phyloP scores from a whole-genome alignment of 2,888 invertebrate genomes.

The Girardia tigrina region DNA sequence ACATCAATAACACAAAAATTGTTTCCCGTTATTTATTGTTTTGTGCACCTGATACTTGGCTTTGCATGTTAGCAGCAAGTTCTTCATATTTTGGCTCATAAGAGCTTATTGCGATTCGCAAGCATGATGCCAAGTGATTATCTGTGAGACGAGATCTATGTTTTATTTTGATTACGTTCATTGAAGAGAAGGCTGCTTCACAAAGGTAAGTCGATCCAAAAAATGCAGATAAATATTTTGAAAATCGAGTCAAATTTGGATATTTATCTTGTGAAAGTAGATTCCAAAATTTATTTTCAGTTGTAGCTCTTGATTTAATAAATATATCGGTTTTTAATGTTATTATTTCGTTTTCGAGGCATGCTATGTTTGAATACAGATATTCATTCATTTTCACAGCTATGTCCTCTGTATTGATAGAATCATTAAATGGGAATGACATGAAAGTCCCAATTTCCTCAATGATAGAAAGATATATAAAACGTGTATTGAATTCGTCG shows the following conservation, averaged over 20 bases:
- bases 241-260: not conserved
- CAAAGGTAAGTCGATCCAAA: not conserved
- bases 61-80: too few species aligned
- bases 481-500: not conserved
- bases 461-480: slow-evolving; percentile 8
- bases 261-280: not conserved
- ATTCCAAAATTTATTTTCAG: slow-evolving; percentile 6
- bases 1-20: too few species aligned
- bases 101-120: slow-evolving; percentile 23
- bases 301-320: not conserved
- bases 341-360: not conserved
- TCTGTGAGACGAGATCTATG: slow-evolving; percentile 1
- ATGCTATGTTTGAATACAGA: not conserved
- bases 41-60: too few species aligned
- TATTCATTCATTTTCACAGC: not conserved
- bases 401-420: slow-evolving; percentile 8
- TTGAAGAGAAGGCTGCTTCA: slow-evolving; percentile 11
- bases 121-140: not conserved
- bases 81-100: too few species aligned
- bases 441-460: too few species aligned
- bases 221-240: not conserved
- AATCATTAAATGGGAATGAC: slow-evolving; percentile 9
- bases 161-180: not conserved
- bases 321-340: not conserved
- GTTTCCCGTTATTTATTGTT: too few species aligned